phyloP scores from a whole-genome alignment of 2,113 vertebrate genomes.

The Rhinoptilus africanus region DNA sequence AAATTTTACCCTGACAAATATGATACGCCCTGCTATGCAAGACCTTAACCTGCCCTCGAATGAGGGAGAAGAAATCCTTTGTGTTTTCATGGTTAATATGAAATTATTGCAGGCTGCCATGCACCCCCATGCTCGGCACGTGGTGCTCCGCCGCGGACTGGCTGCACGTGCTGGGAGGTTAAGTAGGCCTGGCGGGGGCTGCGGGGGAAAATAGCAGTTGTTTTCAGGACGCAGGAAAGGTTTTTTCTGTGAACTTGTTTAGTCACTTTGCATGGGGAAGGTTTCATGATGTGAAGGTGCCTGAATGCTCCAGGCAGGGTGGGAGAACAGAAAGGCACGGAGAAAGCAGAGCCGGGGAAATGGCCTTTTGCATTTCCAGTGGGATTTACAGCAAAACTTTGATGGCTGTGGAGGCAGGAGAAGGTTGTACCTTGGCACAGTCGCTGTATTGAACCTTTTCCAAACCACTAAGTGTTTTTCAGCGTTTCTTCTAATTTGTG shows the following conservation, averaged over 20 bases:
- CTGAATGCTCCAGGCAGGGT: neutral
- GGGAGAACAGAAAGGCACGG: fast-evolving
- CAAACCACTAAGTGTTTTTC: neutral
- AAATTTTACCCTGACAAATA: neutral
- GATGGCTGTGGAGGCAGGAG: neutral
- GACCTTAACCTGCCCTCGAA: neutral
- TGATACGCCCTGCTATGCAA: neutral
- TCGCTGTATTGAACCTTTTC: fast-evolving
- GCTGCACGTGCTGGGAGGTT: neutral
- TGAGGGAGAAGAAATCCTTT: neutral
- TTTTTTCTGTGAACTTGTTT: neutral
- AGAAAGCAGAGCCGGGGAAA: neutral
- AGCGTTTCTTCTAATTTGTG: neutral
- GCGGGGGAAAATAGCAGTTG: neutral
- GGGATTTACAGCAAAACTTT: neutral
- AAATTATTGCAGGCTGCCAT: neutral
- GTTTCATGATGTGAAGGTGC: fast-evolving
- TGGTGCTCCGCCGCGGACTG: fast-evolving
- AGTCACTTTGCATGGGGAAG: neutral
- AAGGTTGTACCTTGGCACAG: neutral
- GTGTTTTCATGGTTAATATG: neutral
- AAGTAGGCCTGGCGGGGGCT: slow-evolving; percentile 32
- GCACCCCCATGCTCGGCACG: neutral
- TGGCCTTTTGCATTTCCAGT: fast-evolving
- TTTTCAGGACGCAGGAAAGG: neutral